Conservation (phyloP, 2,888 invertebrate genomes). For the Phragmatobia fuliginosa region DNA sequence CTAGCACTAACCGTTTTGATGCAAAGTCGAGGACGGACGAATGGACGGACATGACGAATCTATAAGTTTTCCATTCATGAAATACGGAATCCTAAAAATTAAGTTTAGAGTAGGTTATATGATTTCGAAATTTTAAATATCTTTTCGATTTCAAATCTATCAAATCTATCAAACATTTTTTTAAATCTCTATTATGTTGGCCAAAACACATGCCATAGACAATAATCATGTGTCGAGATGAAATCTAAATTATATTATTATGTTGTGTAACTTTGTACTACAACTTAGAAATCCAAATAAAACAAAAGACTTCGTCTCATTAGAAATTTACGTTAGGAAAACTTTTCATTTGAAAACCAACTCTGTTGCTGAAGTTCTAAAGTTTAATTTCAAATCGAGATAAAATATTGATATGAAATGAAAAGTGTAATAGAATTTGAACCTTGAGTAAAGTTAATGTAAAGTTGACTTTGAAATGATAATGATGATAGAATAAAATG, state of each 20-base stretch:
- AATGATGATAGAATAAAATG: constrained; percentile 3
- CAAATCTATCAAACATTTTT: background rate
- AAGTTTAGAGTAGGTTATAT: too few relatives aligned
- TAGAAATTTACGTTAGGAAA: constrained; percentile 46
- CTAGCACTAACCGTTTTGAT: too few relatives aligned
- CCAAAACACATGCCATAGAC: background rate
- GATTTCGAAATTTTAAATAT: too few relatives aligned
- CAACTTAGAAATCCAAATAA: constrained; percentile 59
- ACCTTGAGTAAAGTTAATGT: background rate
- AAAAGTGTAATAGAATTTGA: background rate
- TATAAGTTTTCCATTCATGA: too few relatives aligned
- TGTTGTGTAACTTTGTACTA: constrained; percentile 15
- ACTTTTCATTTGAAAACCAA: constrained; percentile 20
- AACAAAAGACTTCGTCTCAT: constrained; percentile 51
- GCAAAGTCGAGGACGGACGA: too few relatives aligned
- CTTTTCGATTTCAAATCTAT: too few relatives aligned
- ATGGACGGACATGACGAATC: too few relatives aligned
- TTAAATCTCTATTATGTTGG: background rate
- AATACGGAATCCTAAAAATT: too few relatives aligned
- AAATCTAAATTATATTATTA: constrained; percentile 15
- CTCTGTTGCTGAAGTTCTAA: background rate
- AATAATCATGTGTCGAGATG: constrained; percentile 6
- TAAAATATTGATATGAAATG: background rate
- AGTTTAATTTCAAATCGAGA: constrained; percentile 2
- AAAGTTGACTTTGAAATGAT: constrained; percentile 11